Evolutionary conservation across 2,888 invertebrate species (phyloP).

Genomic region (Tiliacea citrago): DNA sequence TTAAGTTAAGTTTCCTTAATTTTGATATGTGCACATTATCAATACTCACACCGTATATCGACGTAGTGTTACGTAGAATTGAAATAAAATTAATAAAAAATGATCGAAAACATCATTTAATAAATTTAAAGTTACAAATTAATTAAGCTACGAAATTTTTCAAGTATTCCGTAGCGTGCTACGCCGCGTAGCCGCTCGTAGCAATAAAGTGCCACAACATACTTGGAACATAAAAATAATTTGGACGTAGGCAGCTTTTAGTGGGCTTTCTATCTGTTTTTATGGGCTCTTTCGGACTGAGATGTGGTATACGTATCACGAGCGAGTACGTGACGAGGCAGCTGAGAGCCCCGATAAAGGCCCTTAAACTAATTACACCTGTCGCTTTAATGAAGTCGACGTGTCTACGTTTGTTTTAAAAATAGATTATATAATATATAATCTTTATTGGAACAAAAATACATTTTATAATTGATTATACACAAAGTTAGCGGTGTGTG

Average conservation of each 20-base stretch:
- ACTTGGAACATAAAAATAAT: slow-evolving; percentile 61
- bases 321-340: slow-evolving; percentile 57
- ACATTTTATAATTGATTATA: slow-evolving; percentile 4
- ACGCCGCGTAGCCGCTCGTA: slow-evolving; percentile 52
- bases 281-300: slow-evolving; percentile 59
- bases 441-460: too few species aligned
- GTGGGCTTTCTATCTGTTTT: slow-evolving; percentile 62
- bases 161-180: slow-evolving; percentile 38
- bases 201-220: slow-evolving; percentile 62
- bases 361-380: slow-evolving; percentile 56
- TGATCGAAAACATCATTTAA: background rate
- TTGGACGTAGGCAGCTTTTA: slow-evolving; percentile 62
- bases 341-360: slow-evolving; percentile 49
- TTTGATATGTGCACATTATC: too few species aligned
- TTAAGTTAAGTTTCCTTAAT: too few species aligned
- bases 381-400: slow-evolving; percentile 36
- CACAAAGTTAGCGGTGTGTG: background rate
- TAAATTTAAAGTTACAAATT: slow-evolving; percentile 3
- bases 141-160: slow-evolving; percentile 23
- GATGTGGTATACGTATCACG: slow-evolving; percentile 59
- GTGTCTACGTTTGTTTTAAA: slow-evolving; percentile 36
- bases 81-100: background rate
- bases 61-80: background rate
- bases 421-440: too few species aligned
- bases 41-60: too few species aligned